Evolutionary conservation across 2,888 invertebrate species (phyloP).

Genomic region (Acanthosoma haemorrhoidale): DNA sequence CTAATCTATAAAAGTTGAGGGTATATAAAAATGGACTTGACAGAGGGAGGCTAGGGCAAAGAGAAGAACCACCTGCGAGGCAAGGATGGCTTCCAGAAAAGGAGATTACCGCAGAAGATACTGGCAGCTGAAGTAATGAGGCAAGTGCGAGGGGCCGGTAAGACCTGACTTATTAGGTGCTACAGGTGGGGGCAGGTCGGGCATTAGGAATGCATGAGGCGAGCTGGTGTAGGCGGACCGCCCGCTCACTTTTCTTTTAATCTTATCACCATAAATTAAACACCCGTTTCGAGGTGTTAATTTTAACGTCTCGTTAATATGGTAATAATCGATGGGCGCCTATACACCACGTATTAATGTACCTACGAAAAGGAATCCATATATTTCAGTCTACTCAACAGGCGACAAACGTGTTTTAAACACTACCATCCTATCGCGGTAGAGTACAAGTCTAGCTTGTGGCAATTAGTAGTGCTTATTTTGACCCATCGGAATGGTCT

Average conservation of each 20-base stretch:
- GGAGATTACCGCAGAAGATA: conserved; percentile 11
- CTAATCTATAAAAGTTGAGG: not conserved
- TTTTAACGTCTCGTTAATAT: conserved; percentile 27
- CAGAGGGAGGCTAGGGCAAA: not conserved
- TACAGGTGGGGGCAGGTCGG: conserved; percentile 18
- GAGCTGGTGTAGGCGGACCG: conserved; percentile 13
- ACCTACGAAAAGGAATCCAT: not conserved
- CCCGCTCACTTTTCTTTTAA: conserved; percentile 23
- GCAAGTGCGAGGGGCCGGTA: not conserved
- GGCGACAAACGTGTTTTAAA: too few species aligned
- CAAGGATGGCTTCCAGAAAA: not conserved
- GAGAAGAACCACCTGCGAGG: conserved; percentile 8
- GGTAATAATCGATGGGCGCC: conserved; percentile 17
- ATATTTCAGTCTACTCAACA: too few species aligned
- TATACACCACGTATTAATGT: conserved; percentile 10
- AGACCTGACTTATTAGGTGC: conserved; percentile 24
- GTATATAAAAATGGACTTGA: not conserved
- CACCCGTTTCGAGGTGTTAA: conserved; percentile 24
- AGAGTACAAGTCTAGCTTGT: too few species aligned
- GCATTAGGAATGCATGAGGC: conserved; percentile 16
- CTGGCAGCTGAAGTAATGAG: not conserved
- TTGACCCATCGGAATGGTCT: too few species aligned
- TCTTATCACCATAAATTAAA: conserved; percentile 29
- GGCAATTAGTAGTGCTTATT: too few species aligned
- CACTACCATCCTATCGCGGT: too few species aligned